A percentile compares a stretch with the other conserved stretches of the same genome.
Evolutionary conservation across 1,140 invertebrate genomes (phyloP).

Genomic region (Harlomillsia oculata): DNA sequence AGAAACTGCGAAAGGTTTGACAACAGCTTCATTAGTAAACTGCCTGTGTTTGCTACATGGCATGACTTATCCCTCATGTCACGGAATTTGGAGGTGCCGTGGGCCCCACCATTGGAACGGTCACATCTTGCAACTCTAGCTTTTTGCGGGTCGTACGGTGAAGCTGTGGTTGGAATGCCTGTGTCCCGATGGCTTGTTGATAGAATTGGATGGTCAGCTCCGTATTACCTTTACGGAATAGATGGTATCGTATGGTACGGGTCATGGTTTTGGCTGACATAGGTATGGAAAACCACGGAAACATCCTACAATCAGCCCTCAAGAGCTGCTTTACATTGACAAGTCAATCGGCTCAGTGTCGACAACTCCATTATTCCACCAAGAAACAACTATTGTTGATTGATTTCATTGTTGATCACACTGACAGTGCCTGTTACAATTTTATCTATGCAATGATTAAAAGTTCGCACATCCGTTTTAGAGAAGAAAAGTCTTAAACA

Average conservation of each 20-base stretch:
- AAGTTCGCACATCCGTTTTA: too few species aligned
- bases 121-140: constrained; percentile 92
- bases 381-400: constrained; percentile 83
- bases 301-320: constrained; percentile 84
- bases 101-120: constrained; percentile 95
- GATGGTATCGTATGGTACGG: constrained; percentile 64
- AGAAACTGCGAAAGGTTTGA: too few species aligned
- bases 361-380: constrained; percentile 56
- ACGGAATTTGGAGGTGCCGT: constrained; percentile 98
- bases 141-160: constrained; percentile 97
- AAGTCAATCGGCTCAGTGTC: constrained; percentile 64
- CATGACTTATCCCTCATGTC: constrained; percentile 97
- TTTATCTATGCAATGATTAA: too few species aligned
- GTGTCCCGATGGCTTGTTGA: constrained; percentile 83
- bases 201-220: constrained; percentile 80
- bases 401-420: constrained; percentile 95
- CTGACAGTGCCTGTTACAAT: too few species aligned
- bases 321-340: constrained; percentile 92
- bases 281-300: constrained; percentile 87
- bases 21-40: constrained; percentile 12
- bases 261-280: constrained; percentile 84
- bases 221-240: constrained; percentile 88
- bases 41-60: constrained; percentile 54
- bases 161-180: constrained; percentile 87
- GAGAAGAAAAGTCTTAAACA: too few species aligned